Percentiles rank a stretch among this genome's conserved stretches.
Conservation (phyloP, 2,797 vertebrate genomes). For the Valencia hispanica region DNA sequence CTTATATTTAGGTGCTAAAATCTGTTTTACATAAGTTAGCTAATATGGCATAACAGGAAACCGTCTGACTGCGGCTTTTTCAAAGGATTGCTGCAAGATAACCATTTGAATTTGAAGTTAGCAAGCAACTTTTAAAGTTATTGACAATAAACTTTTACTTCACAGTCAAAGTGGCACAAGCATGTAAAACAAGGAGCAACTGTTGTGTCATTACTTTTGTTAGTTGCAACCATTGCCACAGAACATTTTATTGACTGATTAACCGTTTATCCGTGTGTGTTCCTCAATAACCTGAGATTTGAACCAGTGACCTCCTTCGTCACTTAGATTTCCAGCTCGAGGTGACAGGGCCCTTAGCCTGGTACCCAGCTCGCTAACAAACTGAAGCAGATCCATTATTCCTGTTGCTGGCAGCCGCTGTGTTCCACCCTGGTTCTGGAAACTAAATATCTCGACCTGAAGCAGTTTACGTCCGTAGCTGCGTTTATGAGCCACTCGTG, state of each 20-base stretch:
- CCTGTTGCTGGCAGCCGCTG: slow-evolving; percentile 42
- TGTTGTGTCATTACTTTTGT: not conserved
- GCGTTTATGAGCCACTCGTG: slow-evolving; percentile 64
- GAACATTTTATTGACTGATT: slow-evolving; percentile 12
- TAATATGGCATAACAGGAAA: too few species aligned
- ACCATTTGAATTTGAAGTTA: not conserved
- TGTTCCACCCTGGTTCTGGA: slow-evolving; percentile 52
- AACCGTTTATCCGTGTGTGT: slow-evolving; percentile 33
- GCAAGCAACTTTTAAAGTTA: not conserved
- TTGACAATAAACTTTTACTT: not conserved
- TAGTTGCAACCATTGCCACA: slow-evolving; percentile 11
- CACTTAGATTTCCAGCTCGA: slow-evolving; percentile 53
- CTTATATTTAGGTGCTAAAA: too few species aligned
- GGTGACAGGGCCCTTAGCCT: slow-evolving; percentile 53
- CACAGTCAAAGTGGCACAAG: not conserved
- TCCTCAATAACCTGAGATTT: slow-evolving; percentile 62
- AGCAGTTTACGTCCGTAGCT: slow-evolving; percentile 53
- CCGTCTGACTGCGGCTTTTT: not conserved
- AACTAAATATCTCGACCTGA: slow-evolving; percentile 57
- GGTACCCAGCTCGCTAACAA: slow-evolving; percentile 58
- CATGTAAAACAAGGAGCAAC: not conserved
- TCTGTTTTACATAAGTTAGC: too few species aligned
- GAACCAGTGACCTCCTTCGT: slow-evolving; percentile 54
- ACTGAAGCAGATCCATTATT: slow-evolving; percentile 49
- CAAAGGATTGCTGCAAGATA: not conserved